Evolutionary conservation across 2,888 invertebrate species (phyloP).

Genomic region (Lydus trimaculatus): DNA sequence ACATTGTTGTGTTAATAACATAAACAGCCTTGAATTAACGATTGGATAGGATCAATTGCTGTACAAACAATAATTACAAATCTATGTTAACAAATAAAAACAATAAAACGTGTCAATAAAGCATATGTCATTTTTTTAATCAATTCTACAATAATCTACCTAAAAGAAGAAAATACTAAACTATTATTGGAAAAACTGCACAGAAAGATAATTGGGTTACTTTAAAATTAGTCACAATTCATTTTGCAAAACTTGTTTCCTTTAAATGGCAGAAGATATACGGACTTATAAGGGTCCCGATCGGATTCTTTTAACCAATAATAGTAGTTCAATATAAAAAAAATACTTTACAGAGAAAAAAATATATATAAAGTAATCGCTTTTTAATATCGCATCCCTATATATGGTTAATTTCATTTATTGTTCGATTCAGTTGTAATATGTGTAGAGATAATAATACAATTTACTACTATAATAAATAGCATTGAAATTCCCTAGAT

Average conservation of each 20-base stretch:
- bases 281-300: conserved; percentile 17
- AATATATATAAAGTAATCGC: not conserved
- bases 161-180: too few species aligned
- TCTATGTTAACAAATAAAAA: conserved; percentile 14
- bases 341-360: not conserved
- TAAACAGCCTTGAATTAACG: conserved; percentile 9
- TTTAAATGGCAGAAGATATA: conserved; percentile 18
- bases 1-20: conserved; percentile 8
- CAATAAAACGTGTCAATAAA: conserved; percentile 13
- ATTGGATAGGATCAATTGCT: conserved; percentile 10
- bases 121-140: not conserved
- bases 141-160: not conserved
- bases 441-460: too few species aligned
- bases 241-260: conserved; percentile 16
- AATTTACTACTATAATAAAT: too few species aligned
- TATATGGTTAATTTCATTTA: not conserved
- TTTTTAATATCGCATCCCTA: not conserved
- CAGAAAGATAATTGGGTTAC: conserved; percentile 14
- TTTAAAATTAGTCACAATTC: conserved; percentile 10
- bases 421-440: too few species aligned
- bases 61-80: conserved; percentile 13
- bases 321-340: conserved; percentile 1
- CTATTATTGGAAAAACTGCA: too few species aligned
- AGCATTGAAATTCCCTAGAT: too few species aligned
- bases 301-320: conserved; percentile 11